Conservation (phyloP, 1,140 invertebrate species). For the Vanessa atalanta region DNA sequence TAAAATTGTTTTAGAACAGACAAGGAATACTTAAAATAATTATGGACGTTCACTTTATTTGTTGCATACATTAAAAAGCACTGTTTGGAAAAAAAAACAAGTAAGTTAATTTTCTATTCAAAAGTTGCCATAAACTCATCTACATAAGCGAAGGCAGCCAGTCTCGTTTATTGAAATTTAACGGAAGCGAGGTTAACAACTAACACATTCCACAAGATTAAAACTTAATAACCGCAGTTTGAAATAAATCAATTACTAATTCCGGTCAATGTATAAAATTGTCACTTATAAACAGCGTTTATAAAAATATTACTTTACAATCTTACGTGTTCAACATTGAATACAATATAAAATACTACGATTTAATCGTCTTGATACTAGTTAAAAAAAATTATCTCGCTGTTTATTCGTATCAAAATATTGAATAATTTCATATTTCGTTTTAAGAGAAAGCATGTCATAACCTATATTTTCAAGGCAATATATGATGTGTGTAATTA, state of each 20-base stretch:
- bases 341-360: not conserved
- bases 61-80: not conserved
- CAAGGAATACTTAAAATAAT: too few relatives aligned
- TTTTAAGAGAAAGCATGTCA: constrained; percentile 31
- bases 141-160: constrained; percentile 42
- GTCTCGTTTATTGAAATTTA: constrained; percentile 50
- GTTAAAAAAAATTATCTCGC: not conserved
- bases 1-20: too few relatives aligned
- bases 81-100: constrained; percentile 5
- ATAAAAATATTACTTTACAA: not conserved
- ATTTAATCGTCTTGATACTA: not conserved
- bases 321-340: not conserved
- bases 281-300: not conserved
- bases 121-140: constrained; percentile 32
- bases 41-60: not conserved
- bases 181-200: constrained; percentile 50
- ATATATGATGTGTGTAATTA: constrained; percentile 45
- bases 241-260: constrained; percentile 8
- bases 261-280: constrained; percentile 1
- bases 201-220: constrained; percentile 35
- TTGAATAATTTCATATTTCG: constrained; percentile 9
- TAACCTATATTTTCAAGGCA: constrained; percentile 35
- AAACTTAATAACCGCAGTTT: constrained; percentile 16
- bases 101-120: constrained; percentile 14
- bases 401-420: not conserved